A percentile compares a stretch with the other conserved stretches of the same genome.
Evolutionary conservation across 1,140 invertebrate species (phyloP).

Genomic region (Eumeta japonica): DNA sequence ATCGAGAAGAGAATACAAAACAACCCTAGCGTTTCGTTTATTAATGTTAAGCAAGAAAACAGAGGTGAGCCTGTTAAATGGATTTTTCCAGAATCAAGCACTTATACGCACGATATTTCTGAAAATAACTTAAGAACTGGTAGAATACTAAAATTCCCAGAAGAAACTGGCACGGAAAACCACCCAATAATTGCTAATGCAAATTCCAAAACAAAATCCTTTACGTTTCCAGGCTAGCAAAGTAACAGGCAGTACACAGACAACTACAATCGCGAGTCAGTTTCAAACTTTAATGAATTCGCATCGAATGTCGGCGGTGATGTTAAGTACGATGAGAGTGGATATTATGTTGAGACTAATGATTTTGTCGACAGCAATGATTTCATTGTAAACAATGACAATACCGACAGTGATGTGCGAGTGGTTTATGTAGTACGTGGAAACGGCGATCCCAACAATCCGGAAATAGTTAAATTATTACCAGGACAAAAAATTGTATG

Average conservation of each 20-base stretch:
- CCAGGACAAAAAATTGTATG: constrained; percentile 25
- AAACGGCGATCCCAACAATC: constrained; percentile 39
- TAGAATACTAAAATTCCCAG: constrained; percentile 26
- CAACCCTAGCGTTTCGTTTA: too few relatives aligned
- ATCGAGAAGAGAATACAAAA: constrained; percentile 37
- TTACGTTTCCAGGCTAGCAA: constrained; percentile 19
- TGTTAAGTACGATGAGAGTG: constrained; percentile 5
- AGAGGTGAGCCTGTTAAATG: too few relatives aligned
- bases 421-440: constrained; percentile 41
- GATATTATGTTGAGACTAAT: background rate
- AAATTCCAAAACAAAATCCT: too few relatives aligned
- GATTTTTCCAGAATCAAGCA: constrained; percentile 18
- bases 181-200: too few relatives aligned
- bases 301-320: too few relatives aligned
- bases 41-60: too few relatives aligned
- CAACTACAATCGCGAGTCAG: constrained; percentile 10
- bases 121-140: constrained; percentile 16
- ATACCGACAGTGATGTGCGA: constrained; percentile 11
- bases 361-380: background rate
- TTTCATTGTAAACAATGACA: background rate
- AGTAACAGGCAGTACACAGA: constrained; percentile 10
- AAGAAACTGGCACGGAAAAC: too few relatives aligned
- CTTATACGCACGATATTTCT: constrained; percentile 1
- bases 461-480: constrained; percentile 34
- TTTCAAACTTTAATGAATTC: constrained; percentile 9